A percentile compares a stretch with the other conserved stretches of the same genome.
These are phyloP conservation scores for Machaerirhynchus nigripectus DNA, from an alignment of 2,113 vertebrate genomes.

Conservation along the genomic window DNA sequence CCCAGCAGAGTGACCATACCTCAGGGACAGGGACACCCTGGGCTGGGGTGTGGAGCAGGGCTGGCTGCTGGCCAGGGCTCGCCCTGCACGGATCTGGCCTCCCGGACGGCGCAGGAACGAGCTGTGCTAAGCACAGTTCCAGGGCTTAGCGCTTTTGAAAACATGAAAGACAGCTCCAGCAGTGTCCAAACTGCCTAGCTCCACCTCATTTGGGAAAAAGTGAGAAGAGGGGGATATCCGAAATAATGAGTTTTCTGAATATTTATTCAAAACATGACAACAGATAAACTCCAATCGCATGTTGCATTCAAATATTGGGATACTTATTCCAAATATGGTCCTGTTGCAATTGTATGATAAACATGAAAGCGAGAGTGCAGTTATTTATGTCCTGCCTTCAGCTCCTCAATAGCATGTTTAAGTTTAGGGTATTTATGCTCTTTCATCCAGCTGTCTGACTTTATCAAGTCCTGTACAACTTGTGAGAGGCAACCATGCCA, in stretches of 20 bases:
- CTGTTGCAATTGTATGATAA: slow-evolving; percentile 68
- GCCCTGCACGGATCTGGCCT: fast-evolving
- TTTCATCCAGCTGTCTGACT: slow-evolving; percentile 67
- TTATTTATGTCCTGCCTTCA: slow-evolving; percentile 72
- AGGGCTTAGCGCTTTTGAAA: slow-evolving; percentile 8
- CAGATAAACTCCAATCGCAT: slow-evolving; percentile 64
- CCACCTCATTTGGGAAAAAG: slow-evolving; percentile 42
- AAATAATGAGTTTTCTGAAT: slow-evolving; percentile 42
- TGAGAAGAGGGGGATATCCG: slow-evolving; percentile 37
- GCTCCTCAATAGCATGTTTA: slow-evolving; percentile 64
- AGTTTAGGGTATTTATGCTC: slow-evolving; percentile 59
- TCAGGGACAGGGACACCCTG: fast-evolving
- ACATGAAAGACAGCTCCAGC: neutral
- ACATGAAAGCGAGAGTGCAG: slow-evolving; percentile 62
- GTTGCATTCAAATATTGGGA: slow-evolving; percentile 67
- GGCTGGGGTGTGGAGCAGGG: neutral
- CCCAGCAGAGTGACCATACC: neutral
- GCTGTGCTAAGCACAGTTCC: neutral
- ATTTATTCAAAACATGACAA: slow-evolving; percentile 64
- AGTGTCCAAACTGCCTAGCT: neutral
- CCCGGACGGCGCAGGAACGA: fast-evolving
- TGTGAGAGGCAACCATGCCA: slow-evolving; percentile 38
- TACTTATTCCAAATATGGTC: slow-evolving; percentile 74
- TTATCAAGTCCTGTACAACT: slow-evolving; percentile 56
- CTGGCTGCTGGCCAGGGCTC: neutral